phyloP scores from a whole-genome alignment of 2,797 vertebrate genomes.

The Pangasius macronema region DNA sequence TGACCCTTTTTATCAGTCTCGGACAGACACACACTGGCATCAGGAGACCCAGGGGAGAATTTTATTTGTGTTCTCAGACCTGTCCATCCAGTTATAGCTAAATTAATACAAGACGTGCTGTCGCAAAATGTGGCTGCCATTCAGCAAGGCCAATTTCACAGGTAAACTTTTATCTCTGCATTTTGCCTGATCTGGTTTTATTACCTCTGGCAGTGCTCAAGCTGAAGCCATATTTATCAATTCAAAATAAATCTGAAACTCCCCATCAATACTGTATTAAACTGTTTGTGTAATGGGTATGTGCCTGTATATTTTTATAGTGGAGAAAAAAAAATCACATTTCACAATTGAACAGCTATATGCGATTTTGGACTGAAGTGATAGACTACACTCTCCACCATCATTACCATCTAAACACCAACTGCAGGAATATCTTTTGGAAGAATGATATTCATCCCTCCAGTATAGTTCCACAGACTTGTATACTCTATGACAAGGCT shows the following conservation, averaged over 20 bases:
- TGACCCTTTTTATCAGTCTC: conserved; percentile 14
- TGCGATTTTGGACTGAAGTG: background rate
- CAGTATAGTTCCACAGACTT: background rate
- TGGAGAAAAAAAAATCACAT: background rate
- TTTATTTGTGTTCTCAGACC: conserved; percentile 16
- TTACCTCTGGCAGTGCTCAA: conserved; percentile 1
- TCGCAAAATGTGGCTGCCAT: background rate
- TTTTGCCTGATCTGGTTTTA: conserved; percentile 6
- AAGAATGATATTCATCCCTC: background rate
- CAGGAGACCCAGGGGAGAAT: conserved; percentile 15
- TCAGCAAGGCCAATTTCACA: conserved; percentile 11
- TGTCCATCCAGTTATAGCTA: background rate
- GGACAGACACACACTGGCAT: conserved; percentile 6
- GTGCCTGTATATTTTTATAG: background rate
- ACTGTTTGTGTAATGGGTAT: background rate
- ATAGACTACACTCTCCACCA: background rate
- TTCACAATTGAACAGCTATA: background rate
- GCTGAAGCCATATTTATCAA: background rate
- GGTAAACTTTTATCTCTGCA: conserved; percentile 9
- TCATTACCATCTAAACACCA: background rate
- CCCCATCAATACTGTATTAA: background rate
- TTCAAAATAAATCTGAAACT: conserved; percentile 1
- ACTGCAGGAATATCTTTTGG: background rate
- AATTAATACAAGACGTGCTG: conserved; percentile 1
- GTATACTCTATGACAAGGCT: background rate